Conservation (phyloP, 2,888 invertebrate genomes). For the Scaptomyza cyrtandrae region DNA sequence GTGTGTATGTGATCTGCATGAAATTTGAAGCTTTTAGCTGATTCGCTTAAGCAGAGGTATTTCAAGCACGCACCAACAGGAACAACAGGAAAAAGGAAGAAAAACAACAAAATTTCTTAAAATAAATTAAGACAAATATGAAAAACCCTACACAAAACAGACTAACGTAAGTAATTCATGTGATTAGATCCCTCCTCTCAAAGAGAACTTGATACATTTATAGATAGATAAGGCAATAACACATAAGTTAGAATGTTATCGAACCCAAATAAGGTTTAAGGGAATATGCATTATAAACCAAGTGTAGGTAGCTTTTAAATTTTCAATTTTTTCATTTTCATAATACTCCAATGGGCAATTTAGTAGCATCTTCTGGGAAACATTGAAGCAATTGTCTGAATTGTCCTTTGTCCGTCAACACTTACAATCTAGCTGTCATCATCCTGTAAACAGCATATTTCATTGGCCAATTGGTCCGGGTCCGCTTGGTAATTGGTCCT, state of each 20-base stretch:
- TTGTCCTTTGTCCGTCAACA: slow-evolving; percentile 16
- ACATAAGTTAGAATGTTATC: not conserved
- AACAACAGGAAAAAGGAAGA: not conserved
- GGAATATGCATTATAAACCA: too few relatives aligned
- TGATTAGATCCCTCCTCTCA: slow-evolving; percentile 29
- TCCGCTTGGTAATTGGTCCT: not conserved
- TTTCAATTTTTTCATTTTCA: not conserved
- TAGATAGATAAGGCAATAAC: not conserved
- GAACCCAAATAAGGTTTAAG: too few relatives aligned
- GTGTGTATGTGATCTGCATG: slow-evolving; percentile 37
- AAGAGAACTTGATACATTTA: slow-evolving; percentile 22
- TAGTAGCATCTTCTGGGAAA: not conserved
- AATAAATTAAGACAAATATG: slow-evolving; percentile 51
- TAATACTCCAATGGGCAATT: slow-evolving; percentile 7
- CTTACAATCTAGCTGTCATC: slow-evolving; percentile 25
- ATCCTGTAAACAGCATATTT: slow-evolving; percentile 27
- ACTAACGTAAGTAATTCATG: slow-evolving; percentile 44
- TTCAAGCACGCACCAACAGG: slow-evolving; percentile 39
- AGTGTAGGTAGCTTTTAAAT: not conserved
- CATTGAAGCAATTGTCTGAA: not conserved
- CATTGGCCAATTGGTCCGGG: slow-evolving; percentile 23
- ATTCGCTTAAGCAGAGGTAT: slow-evolving; percentile 57
- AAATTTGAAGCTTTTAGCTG: slow-evolving; percentile 67
- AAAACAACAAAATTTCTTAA: slow-evolving; percentile 27
- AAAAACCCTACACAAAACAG: slow-evolving; percentile 16